A percentile compares a stretch with the other conserved stretches of the same genome.
These are phyloP conservation scores for Tanytarsus gracilentus DNA, from an alignment of 2,888 invertebrate genomes.

Conservation along the genomic window DNA sequence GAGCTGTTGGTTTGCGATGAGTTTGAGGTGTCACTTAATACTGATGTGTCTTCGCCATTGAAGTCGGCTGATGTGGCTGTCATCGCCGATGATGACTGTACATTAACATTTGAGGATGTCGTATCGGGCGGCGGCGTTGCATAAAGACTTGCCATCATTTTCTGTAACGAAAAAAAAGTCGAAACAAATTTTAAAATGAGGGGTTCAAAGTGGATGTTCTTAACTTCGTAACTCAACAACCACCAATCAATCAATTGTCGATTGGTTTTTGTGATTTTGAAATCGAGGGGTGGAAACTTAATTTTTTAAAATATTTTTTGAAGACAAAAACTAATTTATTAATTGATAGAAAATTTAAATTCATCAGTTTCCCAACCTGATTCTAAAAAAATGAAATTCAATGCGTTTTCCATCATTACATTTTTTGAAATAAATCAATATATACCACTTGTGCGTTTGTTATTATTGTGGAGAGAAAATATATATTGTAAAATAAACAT, in stretches of 20 bases:
- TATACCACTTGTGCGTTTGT: constrained; percentile 20
- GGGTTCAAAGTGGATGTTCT: neutral
- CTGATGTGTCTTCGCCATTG: constrained; percentile 45
- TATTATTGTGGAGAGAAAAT: constrained; percentile 4
- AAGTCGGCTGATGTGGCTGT: constrained; percentile 38
- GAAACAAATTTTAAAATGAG: neutral
- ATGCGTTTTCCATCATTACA: too few species aligned
- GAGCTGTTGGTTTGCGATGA: constrained; percentile 36
- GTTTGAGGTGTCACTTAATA: constrained; percentile 43
- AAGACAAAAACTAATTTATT: too few species aligned
- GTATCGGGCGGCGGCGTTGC: constrained; percentile 43
- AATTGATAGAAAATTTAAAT: too few species aligned
- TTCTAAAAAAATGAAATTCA: too few species aligned
- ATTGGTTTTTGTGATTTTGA: neutral
- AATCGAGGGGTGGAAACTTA: too few species aligned
- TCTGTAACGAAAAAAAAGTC: constrained; percentile 35
- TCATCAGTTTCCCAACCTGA: too few species aligned
- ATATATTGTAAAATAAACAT: constrained; percentile 28
- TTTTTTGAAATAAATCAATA: constrained; percentile 20
- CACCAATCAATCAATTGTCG: neutral
- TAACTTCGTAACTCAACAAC: constrained; percentile 3
- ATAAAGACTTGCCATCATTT: constrained; percentile 45
- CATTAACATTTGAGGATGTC: neutral
- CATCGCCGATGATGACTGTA: constrained; percentile 35
- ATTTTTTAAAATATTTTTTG: too few species aligned